Base-by-base conservation (phyloP, 2,113 vertebrate species). In the Potamarius usumacintae region DNA sequence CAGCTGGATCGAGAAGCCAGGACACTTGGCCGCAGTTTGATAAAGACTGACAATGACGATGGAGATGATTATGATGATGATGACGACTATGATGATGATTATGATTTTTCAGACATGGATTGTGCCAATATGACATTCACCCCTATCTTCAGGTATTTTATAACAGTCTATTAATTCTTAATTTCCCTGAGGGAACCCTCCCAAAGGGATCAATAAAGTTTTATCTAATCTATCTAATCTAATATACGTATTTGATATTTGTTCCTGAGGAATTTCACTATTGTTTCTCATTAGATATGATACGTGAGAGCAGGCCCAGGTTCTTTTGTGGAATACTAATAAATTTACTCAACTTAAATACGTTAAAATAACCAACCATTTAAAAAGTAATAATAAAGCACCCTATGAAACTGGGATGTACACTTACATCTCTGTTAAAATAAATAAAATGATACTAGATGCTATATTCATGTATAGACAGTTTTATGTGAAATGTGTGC, bases 81-180 rank as follows among this genome's bases (percentile, higher is more conserved):
- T 0, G 94, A 96, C 30, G 96, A 97, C 20, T 93, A 95, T 25
- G 94, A 95, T 52, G 96, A 97, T 71, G 95, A 97, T 90, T 95
- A 92, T 0, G 96, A 98, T 10, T 88, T 95, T 18, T 92, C 95
- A 11, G 97, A 98, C 20, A 71, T 96, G 90, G 97, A 97, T 60
- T 91, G 93, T 71, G 93, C 92, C 0, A 95, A 96, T 22, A 88
- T 97, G 6, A 92, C 94, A 84, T 96, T 97, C 89, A 97, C 96
- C 27, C 94, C 95, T 50, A 94, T 98, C 89, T 95, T 95, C 87
- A 99, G 97, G 97, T 97, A 93, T 83, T 83, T 34, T n/a, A n/a
- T 25, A 15, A 42, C 8, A 48, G 42, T 79, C 48, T 7, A 34
- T 11, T 50, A 57, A 42, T 42, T 42, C 42, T 42, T 42, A 42